Conservation (phyloP, 2,888 invertebrate genomes). For the Cephalotes varians region DNA sequence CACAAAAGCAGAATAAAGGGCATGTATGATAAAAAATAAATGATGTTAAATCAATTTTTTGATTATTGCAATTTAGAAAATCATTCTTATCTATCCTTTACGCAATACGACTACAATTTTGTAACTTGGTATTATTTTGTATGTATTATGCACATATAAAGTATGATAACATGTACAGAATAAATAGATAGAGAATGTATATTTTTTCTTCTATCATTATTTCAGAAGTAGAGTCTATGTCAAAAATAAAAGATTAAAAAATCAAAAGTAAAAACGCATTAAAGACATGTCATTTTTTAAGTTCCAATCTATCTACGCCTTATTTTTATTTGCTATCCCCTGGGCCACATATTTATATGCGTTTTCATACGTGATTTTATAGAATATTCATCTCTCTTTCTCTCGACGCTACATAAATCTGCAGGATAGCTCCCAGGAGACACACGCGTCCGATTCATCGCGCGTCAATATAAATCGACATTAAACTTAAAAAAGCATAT, state of each 20-base stretch:
- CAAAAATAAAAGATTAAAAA: not conserved
- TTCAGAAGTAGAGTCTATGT: not conserved
- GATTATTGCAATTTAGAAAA: not conserved
- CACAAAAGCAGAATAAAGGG: not conserved
- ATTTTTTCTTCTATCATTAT: not conserved
- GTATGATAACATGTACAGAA: not conserved
- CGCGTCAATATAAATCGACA: constrained; percentile 18
- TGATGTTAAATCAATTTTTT: not conserved
- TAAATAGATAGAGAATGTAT: not conserved
- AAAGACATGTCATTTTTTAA: not conserved
- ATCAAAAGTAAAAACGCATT: not conserved
- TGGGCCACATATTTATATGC: constrained; percentile 15
- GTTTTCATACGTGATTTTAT: constrained; percentile 20
- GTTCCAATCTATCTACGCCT: not conserved
- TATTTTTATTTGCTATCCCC: not conserved
- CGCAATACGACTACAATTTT: not conserved
- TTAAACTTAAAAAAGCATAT: constrained; percentile 16
- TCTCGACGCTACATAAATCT: constrained; percentile 27
- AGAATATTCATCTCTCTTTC: constrained; percentile 43
- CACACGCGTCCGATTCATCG: not conserved
- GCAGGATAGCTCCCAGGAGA: constrained; percentile 1
- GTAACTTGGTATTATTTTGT: not conserved
- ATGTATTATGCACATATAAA: not conserved
- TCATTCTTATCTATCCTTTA: not conserved
- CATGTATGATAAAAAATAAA: not conserved